Base-by-base conservation (phyloP, 2,113 vertebrate genomes). In the Ibidorhyncha struthersii region DNA sequence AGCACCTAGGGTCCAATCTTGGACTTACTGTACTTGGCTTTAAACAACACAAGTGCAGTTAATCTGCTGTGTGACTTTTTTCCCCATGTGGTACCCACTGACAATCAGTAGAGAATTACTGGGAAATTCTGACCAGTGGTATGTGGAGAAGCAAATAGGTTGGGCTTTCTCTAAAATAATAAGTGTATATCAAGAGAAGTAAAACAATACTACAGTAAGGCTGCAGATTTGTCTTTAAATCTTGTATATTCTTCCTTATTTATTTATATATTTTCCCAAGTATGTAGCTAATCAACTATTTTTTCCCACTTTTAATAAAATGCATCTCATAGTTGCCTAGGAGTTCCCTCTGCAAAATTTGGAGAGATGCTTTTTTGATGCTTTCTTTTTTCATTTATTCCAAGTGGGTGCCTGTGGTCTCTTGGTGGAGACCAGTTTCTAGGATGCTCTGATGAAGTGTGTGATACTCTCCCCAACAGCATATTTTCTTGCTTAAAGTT, bases 391-490 rank as follows among this genome's bases (percentile, higher is more conserved):
- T 32, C 6, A 22, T 69, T 63, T 62, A 20, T 81, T 81, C 43
- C 22, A 47, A 26, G 16, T 34, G 26, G 7, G 26, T 38, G 10
- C 40, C 45, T 78, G 26, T 41, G 22, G 4, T 61, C 20, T 38
- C 62, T 76, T 71, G 8, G 15, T 70, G 15, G 49, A n/a, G 23
- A 8, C 63, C 34, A 36, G 9, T 63, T 88, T 82, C 49, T 38
- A 71, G 32, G 8, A 17, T 47, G 34, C 14, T 78, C 34, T 74
- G 40, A 41, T 55, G 49, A 65, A 72, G 18, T 10, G 43, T 63
- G 2, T 19, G 29, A 41, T 32, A 40, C 14, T 40, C 4, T 11
- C 6, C 5, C 7, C 0, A 2, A 32, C 14, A 61, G 21, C 20
- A 8, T 26, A 8, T 45, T 78, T 55, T 65, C 30, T 70, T 49